These are phyloP conservation scores for Odocoileus hemionus DNA, from an alignment of 2,113 vertebrate genomes.

Conservation along the genomic window DNA sequence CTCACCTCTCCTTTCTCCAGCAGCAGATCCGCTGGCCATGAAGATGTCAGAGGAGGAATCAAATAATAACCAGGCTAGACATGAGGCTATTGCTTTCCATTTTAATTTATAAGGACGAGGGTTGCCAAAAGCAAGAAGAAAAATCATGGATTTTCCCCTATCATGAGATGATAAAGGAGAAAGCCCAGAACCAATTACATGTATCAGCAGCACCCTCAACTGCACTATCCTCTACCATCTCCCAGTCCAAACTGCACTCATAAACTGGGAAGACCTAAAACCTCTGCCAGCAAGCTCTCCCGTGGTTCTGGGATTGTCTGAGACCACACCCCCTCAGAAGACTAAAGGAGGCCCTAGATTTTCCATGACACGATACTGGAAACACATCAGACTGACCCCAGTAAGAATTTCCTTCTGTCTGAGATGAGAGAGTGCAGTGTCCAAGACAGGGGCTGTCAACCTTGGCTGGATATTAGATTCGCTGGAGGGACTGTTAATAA, in stretches of 20 bases:
- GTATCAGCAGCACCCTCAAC: too few relatives aligned
- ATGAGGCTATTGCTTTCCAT: not conserved
- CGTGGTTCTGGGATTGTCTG: not conserved
- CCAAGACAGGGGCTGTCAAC: not conserved
- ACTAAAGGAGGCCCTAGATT: not conserved
- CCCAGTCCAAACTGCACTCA: not conserved
- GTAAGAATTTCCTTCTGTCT: not conserved
- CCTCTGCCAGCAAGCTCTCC: not conserved
- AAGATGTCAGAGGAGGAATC: not conserved
- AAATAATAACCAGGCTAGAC: conserved; percentile 5
- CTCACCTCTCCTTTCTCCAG: not conserved
- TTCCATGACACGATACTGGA: not conserved
- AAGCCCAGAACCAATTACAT: rapidly evolving
- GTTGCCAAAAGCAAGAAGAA: conserved; percentile 11
- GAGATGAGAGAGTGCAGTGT: not conserved
- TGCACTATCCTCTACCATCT: rapidly evolving
- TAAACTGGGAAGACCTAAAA: not conserved
- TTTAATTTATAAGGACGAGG: conserved; percentile 29
- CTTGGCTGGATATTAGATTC: not conserved
- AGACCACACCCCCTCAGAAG: not conserved
- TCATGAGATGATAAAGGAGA: not conserved
- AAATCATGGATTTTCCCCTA: not conserved
- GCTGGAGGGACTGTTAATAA: too few relatives aligned
- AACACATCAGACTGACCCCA: not conserved
- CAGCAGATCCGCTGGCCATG: not conserved